Conservation (phyloP, 2,888 invertebrate species). For the Rhorus exstirpatorius region DNA sequence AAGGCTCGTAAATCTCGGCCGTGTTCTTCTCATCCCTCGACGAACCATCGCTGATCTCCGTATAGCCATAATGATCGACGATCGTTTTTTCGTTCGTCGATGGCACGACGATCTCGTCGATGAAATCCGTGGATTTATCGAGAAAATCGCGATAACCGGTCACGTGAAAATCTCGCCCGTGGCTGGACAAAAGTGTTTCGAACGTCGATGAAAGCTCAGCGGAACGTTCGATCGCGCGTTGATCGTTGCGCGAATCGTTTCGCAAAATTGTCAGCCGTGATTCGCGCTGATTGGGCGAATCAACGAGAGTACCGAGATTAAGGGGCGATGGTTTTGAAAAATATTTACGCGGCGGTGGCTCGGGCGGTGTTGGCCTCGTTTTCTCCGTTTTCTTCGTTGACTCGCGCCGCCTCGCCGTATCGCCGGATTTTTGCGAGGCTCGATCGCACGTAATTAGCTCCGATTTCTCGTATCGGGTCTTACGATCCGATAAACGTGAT, state of each 20-base stretch:
- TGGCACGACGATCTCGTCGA: constrained; percentile 73
- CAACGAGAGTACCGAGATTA: constrained; percentile 61
- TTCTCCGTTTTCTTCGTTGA: constrained; percentile 84
- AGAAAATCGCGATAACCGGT: constrained; percentile 76
- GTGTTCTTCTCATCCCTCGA: constrained; percentile 74
- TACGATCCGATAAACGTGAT: not conserved
- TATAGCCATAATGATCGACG: constrained; percentile 75
- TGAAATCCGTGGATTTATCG: constrained; percentile 79
- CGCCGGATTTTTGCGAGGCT: constrained; percentile 70
- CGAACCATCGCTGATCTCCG: constrained; percentile 76
- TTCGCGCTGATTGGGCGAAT: constrained; percentile 59
- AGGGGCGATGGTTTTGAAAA: constrained; percentile 80
- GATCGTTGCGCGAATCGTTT: constrained; percentile 46
- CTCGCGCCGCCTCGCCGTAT: constrained; percentile 67
- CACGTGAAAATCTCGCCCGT: too few relatives aligned
- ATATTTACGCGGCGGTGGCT: constrained; percentile 87
- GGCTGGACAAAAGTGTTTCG: too few relatives aligned
- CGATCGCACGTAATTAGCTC: not conserved
- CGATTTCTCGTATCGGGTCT: constrained; percentile 15
- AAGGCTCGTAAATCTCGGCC: constrained; percentile 76
- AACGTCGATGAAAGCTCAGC: not conserved
- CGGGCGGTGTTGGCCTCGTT: constrained; percentile 84
- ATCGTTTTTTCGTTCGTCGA: constrained; percentile 55
- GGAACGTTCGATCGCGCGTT: constrained; percentile 44
- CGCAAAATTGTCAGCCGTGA: too few relatives aligned